Conservation (phyloP, 1,140 invertebrate genomes). For the Conus ventricosus region DNA sequence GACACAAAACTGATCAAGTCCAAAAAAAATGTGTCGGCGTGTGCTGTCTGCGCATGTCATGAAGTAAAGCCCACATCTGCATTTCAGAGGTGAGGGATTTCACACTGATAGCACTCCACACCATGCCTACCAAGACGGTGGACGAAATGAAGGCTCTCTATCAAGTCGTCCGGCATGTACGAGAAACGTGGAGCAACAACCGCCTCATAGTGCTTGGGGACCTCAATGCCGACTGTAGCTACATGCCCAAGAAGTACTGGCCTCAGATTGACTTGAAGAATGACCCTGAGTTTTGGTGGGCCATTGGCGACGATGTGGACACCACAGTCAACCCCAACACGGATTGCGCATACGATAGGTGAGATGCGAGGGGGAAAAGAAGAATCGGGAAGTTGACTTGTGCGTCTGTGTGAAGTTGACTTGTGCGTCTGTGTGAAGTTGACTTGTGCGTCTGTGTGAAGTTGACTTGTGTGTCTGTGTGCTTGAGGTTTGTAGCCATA, state of each 20-base stretch:
- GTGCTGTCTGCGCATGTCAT: no score
- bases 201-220: slow-evolving; percentile 69
- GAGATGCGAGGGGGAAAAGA: background rate
- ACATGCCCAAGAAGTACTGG: slow-evolving; percentile 61
- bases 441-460: background rate
- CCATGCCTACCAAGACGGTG: slow-evolving; percentile 44
- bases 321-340: slow-evolving; percentile 66
- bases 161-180: slow-evolving; percentile 36
- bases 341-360: slow-evolving; percentile 73
- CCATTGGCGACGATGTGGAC: slow-evolving; percentile 68
- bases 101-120: slow-evolving; percentile 46
- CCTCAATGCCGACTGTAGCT: slow-evolving; percentile 73
- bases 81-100: slow-evolving; percentile 43
- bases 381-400: background rate
- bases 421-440: background rate
- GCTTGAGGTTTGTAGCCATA: background rate
- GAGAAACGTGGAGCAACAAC: slow-evolving; percentile 26
- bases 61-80: no score
- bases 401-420: background rate
- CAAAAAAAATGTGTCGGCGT: no score
- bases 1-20: no score
- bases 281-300: slow-evolving; percentile 64
- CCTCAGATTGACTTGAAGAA: slow-evolving; percentile 59
- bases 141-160: slow-evolving; percentile 44
- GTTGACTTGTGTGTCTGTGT: background rate